phyloP scores from a whole-genome alignment of 2,888 invertebrate genomes.

The Molorchus minor region DNA sequence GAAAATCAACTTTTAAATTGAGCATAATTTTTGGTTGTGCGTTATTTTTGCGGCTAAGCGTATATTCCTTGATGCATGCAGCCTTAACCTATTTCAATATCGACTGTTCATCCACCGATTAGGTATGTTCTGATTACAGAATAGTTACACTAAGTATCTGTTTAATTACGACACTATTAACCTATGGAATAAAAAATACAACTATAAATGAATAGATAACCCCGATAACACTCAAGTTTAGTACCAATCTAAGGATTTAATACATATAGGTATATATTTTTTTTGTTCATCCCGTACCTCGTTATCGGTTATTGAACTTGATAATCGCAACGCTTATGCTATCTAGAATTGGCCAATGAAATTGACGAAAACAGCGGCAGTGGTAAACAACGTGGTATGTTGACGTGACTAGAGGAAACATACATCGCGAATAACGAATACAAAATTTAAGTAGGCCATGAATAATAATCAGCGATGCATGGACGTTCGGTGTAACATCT shows the following conservation, averaged over 20 bases:
- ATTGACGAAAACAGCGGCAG: slow-evolving; percentile 33
- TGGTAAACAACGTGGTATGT: slow-evolving; percentile 31
- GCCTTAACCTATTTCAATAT: too few relatives aligned
- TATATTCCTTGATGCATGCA: too few relatives aligned
- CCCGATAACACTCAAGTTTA: too few relatives aligned
- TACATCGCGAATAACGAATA: slow-evolving; percentile 23
- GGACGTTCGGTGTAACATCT: background rate
- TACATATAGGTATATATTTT: slow-evolving; percentile 5
- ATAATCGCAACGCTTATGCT: slow-evolving; percentile 36
- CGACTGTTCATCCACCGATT: too few relatives aligned
- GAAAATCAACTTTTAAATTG: too few relatives aligned
- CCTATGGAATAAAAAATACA: too few relatives aligned
- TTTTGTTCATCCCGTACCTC: slow-evolving; percentile 11
- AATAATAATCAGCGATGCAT: slow-evolving; percentile 4
- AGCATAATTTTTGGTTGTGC: too few relatives aligned
- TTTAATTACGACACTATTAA: too few relatives aligned
- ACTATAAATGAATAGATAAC: too few relatives aligned
- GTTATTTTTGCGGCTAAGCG: too few relatives aligned
- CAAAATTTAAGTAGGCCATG: slow-evolving; percentile 18
- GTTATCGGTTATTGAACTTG: slow-evolving; percentile 38
- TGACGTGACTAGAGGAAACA: slow-evolving; percentile 17
- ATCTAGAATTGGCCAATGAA: slow-evolving; percentile 36
- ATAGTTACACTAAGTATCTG: too few relatives aligned
- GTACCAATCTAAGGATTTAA: background rate
- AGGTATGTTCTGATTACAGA: too few relatives aligned